A percentile compares a stretch with the other conserved stretches of the same genome.
Conservation (phyloP, 2,113 vertebrate species). For the Climacteris rufus region DNA sequence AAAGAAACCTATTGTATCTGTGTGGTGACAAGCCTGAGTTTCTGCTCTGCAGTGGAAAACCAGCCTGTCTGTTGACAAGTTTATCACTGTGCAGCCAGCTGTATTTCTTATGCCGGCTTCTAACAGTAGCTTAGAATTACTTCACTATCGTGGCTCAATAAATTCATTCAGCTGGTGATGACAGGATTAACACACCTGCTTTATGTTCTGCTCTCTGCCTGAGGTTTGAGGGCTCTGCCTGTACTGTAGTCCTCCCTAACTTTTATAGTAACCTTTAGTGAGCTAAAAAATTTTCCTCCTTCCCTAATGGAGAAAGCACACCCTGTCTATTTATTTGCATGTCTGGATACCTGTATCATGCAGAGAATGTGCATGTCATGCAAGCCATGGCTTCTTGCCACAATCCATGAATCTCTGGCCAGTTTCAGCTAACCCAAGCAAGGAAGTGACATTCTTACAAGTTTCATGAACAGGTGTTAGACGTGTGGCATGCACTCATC, state of each 20-base stretch:
- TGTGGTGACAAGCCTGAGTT: neutral
- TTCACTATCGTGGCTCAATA: neutral
- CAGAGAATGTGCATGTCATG: accelerated
- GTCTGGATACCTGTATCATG: neutral
- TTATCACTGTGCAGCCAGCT: neutral
- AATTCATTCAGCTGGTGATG: neutral
- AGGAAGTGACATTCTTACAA: neutral
- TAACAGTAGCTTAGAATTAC: neutral
- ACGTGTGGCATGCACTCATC: neutral
- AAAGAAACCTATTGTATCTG: neutral
- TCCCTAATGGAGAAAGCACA: neutral
- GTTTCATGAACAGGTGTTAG: neutral
- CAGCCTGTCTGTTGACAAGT: neutral
- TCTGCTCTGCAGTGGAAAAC: neutral
- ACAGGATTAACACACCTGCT: neutral
- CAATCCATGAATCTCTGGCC: too few species aligned
- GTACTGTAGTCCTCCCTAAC: accelerated
- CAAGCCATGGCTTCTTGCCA: neutral
- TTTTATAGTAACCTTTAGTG: neutral
- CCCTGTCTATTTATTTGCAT: accelerated
- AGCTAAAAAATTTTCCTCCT: neutral
- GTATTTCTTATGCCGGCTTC: neutral
- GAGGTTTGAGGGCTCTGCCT: neutral
- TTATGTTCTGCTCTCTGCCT: neutral
- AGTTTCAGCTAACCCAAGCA: neutral